Evolutionary conservation across 2,888 invertebrate genomes (phyloP).

Genomic region (Pyrocoelia pectoralis): DNA sequence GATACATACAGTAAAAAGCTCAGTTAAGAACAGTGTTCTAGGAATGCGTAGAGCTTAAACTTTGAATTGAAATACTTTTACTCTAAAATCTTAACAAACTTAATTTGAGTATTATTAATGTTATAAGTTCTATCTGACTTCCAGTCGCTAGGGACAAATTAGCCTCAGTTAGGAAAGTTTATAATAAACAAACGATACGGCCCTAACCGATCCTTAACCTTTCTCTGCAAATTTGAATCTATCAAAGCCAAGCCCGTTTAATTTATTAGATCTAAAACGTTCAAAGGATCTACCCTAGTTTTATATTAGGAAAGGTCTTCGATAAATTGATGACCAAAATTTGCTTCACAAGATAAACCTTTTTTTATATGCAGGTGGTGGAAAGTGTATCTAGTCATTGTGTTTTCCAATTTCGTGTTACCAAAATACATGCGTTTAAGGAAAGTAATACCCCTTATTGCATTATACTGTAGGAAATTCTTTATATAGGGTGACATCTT

Average conservation of each 20-base stretch:
- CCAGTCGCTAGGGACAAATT: conserved; percentile 11
- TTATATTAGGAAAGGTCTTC: not conserved
- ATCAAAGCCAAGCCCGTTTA: conserved; percentile 1
- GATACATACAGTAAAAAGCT: too few relatives aligned
- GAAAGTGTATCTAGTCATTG: too few relatives aligned
- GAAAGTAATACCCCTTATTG: too few relatives aligned
- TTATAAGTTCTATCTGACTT: conserved; percentile 8
- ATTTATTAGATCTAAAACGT: conserved; percentile 7
- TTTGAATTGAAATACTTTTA: too few relatives aligned
- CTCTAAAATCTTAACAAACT: too few relatives aligned
- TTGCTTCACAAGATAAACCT: not conserved
- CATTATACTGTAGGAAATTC: too few relatives aligned
- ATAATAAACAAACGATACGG: conserved; percentile 15
- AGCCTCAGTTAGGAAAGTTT: conserved; percentile 9
- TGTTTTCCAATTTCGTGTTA: too few relatives aligned
- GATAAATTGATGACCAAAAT: not conserved
- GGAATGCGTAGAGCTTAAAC: too few relatives aligned
- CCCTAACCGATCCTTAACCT: conserved; percentile 10
- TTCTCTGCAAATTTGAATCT: conserved; percentile 4
- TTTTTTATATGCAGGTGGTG: too few relatives aligned
- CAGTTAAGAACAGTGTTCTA: too few relatives aligned
- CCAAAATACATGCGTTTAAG: too few relatives aligned
- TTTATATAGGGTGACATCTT: too few relatives aligned
- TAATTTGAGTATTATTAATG: conserved; percentile 14
- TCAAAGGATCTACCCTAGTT: conserved; percentile 1